A percentile compares a stretch with the other conserved stretches of the same genome.
These are phyloP conservation scores for Melipona bicolor DNA, from an alignment of 2,888 invertebrate genomes.

Conservation along the genomic window DNA sequence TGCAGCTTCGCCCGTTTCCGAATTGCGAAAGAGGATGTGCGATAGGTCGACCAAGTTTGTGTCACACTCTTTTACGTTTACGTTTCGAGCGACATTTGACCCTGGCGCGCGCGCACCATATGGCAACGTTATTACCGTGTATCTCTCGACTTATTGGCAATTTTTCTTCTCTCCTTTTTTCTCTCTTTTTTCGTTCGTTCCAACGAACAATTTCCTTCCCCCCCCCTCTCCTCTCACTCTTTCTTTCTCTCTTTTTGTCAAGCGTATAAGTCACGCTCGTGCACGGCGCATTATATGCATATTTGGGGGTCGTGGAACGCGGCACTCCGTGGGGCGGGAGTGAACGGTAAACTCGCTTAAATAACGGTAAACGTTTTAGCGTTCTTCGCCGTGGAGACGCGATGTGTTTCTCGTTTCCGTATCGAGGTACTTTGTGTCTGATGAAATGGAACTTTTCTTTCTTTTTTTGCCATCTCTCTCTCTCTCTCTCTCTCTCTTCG, in stretches of 20 bases:
- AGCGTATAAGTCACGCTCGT: neutral
- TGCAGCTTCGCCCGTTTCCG: slow-evolving; percentile 64
- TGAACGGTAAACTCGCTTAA: slow-evolving; percentile 16
- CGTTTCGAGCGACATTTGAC: slow-evolving; percentile 27
- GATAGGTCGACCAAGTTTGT: slow-evolving; percentile 75
- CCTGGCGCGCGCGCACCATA: slow-evolving; percentile 39
- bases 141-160: slow-evolving; percentile 7
- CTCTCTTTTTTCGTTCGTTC: neutral
- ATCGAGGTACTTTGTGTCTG: neutral
- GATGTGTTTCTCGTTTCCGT: neutral
- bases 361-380: neutral
- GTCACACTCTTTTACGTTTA: slow-evolving; percentile 47
- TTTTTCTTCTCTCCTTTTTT: neutral
- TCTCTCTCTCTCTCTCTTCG: neutral
- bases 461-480: neutral
- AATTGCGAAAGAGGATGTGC: slow-evolving; percentile 72
- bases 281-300: neutral
- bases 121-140: slow-evolving; percentile 17
- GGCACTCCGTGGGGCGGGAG: neutral
- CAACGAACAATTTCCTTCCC: neutral
- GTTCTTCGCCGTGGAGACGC: neutral
- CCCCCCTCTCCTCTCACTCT: neutral
- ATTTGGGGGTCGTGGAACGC: slow-evolving; percentile 11
- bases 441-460: neutral
- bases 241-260: neutral